Percentiles rank a stretch among this genome's conserved stretches.
Conservation (phyloP, 2,113 vertebrate species). For the Asarcornis scutulata region DNA sequence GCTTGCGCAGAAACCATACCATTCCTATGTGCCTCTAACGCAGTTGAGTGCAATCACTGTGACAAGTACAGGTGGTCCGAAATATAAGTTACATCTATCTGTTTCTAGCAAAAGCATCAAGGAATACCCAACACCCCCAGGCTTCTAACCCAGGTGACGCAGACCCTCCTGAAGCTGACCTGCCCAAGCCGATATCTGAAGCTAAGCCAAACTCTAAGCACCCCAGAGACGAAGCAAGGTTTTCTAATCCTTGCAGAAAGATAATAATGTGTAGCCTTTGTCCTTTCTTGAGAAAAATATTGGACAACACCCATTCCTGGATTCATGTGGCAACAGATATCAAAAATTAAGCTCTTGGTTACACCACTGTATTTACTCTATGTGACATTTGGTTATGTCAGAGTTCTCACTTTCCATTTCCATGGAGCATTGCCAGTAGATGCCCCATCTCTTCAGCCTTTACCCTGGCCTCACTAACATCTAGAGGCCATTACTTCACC, state of each 20-base stretch:
- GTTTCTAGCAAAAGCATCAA: neutral
- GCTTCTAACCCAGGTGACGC: neutral
- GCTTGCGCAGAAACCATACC: neutral
- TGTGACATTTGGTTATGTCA: neutral
- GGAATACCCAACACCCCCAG: neutral
- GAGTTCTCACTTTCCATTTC: neutral
- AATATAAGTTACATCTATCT: neutral
- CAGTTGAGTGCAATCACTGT: neutral
- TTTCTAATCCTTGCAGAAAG: neutral
- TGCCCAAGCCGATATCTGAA: neutral
- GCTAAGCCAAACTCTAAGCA: neutral
- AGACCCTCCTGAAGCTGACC: neutral
- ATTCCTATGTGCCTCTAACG: neutral
- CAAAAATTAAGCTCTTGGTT: neutral
- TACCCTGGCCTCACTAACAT: neutral
- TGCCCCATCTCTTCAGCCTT: neutral
- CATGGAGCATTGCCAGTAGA: neutral
- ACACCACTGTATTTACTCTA: neutral
- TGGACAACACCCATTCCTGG: neutral
- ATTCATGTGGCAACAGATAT: neutral
- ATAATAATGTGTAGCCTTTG: neutral
- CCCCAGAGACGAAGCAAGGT: neutral
- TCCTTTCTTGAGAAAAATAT: neutral
- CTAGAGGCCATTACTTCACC: neutral
- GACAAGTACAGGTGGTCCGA: neutral